Evolutionary conservation across 2,888 invertebrate species (phyloP), one percentile per base, ranked within the genome.

Genomic region (Dynastes tityus): DNA sequence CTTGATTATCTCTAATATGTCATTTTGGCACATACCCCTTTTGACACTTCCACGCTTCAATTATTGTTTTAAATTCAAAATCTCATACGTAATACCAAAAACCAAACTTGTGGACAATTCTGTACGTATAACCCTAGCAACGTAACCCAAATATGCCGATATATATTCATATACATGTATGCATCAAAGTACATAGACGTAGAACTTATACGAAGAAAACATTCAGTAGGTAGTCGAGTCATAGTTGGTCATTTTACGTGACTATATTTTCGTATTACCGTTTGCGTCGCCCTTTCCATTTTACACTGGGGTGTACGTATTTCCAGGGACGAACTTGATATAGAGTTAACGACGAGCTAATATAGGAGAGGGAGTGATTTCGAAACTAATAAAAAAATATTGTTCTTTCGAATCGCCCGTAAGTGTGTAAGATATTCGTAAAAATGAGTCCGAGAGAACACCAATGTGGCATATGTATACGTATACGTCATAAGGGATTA

Each of bases 211-310:
- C 61, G 73, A 40, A 40, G 37, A 27, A 73, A 73, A 73, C 58
- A 73, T 73, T 73, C 73, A 73, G 58, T 73, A 73, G 55, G 58
- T 73, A 73, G 55, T n/a, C 16, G 58, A 73, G 45, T 58, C 32
- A 58, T 58, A 40, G 73, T 58, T 73, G 73, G 73, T 58, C 73
- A 73, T 73, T 73, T 61, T 73, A 73, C 73, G 73, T 73, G 73
- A 73, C 73, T 58, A 73, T 73, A 58, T 73, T 73, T 73, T 58
- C 58, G 71, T 61, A 73, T 61, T 11, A 58, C 22, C 51, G 22
- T 51, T 22, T 27, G 27, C 9, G 2, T 73, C 73, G 73, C 58
- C 55, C 61, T 61, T 61, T 61, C 73, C 58, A 73, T 73, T 73
- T 58, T 55, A 73, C 73, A 58, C 73, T 58, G 16, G 73, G 58